Evolutionary conservation across 1,140 invertebrate genomes (phyloP), one percentile per base, ranked within the genome.

Genomic region (Rhopalosiphum padi): DNA sequence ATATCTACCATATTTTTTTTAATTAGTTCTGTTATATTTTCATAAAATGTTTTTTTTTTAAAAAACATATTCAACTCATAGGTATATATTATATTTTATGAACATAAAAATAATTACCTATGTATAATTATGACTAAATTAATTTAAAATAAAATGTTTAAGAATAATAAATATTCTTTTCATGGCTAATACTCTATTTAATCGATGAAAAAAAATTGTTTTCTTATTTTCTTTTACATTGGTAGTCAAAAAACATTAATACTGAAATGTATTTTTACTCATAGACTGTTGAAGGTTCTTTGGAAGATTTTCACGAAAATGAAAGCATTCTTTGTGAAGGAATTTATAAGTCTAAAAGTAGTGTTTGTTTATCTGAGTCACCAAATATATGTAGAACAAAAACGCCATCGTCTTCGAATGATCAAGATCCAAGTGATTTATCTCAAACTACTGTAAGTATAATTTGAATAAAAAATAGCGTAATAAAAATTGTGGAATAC

Each of bases 371-470:
- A 85, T 93, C 91, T 8, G 91, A 93, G 5, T 93, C 91, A 2
- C 91, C 91, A 41, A 93, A 25, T 23, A 93, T 43, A 41, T 55
- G 11, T 85, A 93, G 82, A 86, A 37, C 85, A 30, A 93, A 93
- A 93, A 93, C 91, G 30, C 91, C 91, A 51, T 93, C 91, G 11
- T 93, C 91, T 53, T 93, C 91, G 15, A 93, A 93, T 55, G 91
- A 93, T 55, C 91, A 53, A 53, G 91, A 93, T 22, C 91, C 91
- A 43, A 93, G 91, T 85, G 91, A 93, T 93, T 23, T 85, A 85
- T 93, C 91, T 5, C 91, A 93, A 86, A 41, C 46, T 30, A 93
- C 91, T 21, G 91, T 93, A 86, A 85, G 91, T 93, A 55, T 23
- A 46, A 86, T 86, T 86, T 18, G n/a, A 77, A 15, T 30, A 15